phyloP scores from a whole-genome alignment of 2,888 invertebrate species.

The Nyleta sp. region DNA sequence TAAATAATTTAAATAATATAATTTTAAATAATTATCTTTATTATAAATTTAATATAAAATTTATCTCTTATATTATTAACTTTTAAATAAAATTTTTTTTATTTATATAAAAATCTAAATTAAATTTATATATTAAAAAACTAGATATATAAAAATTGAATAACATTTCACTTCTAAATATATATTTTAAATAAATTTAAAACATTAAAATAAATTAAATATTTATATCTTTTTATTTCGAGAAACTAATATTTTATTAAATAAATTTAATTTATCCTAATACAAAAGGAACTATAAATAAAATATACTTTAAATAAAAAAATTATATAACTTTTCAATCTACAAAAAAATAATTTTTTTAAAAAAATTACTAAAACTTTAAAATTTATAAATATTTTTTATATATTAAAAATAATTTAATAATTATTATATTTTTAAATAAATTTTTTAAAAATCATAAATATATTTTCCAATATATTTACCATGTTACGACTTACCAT shows the following conservation, averaged over 20 bases:
- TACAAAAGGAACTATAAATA: slow-evolving; percentile 88
- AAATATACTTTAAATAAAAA: slow-evolving; percentile 82
- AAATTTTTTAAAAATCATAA: slow-evolving; percentile 49
- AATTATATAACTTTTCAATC: slow-evolving; percentile 68
- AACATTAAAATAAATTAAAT: slow-evolving; percentile 81
- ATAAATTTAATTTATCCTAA: slow-evolving; percentile 86
- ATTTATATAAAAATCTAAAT: slow-evolving; percentile 83
- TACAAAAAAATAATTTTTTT: slow-evolving; percentile 74
- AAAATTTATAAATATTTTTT: slow-evolving; percentile 66
- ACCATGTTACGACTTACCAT: slow-evolving; percentile 81
- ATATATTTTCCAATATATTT: slow-evolving; percentile 57
- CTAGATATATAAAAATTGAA: slow-evolving; percentile 87
- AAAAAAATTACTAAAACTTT: slow-evolving; percentile 84
- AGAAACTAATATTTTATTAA: slow-evolving; percentile 28
- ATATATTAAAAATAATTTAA: slow-evolving; percentile 39
- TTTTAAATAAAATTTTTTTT: slow-evolving; percentile 51
- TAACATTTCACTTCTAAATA: slow-evolving; percentile 87
- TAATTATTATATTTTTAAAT: slow-evolving; percentile 70
- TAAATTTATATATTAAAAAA: slow-evolving; percentile 87
- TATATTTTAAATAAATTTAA: slow-evolving; percentile 86
- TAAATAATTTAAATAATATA: slow-evolving; percentile 83
- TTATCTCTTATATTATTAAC: slow-evolving; percentile 76
- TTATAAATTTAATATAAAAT: slow-evolving; percentile 81
- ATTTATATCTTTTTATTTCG: slow-evolving; percentile 84
- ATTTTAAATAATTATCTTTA: slow-evolving; percentile 84